Conservation (phyloP, 1,140 invertebrate species). For the Heliconius nattereri region DNA sequence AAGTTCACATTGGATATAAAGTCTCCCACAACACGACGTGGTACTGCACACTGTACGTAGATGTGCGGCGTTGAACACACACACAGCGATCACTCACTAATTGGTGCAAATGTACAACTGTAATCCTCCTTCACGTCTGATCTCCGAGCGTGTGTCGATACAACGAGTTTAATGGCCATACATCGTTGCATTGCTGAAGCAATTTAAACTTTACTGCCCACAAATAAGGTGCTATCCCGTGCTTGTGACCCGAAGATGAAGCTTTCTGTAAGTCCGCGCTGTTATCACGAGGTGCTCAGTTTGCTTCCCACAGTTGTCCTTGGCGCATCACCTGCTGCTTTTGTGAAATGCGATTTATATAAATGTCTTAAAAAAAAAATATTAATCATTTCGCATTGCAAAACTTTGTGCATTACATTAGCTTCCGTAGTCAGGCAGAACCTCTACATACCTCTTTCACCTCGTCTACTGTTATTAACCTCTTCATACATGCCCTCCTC, state of each 20-base stretch:
- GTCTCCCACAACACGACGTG: neutral
- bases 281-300: constrained; percentile 2
- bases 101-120: constrained; percentile 36
- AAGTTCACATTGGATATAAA: neutral
- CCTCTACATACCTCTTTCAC: too few relatives aligned
- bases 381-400: too few relatives aligned
- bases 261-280: neutral
- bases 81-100: constrained; percentile 20
- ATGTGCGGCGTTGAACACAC: neutral
- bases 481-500: too few relatives aligned
- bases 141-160: constrained; percentile 26
- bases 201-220: neutral
- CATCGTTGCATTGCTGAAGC: neutral
- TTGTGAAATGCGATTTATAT: neutral
- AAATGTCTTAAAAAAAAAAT: neutral
- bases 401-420: too few relatives aligned
- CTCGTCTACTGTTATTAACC: too few relatives aligned
- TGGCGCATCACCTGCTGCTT: neutral
- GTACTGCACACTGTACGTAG: neutral
- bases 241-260: neutral
- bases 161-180: constrained; percentile 16
- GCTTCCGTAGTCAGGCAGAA: too few relatives aligned
- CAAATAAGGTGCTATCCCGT: neutral
- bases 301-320: constrained; percentile 23
- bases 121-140: constrained; percentile 29